Evolutionary conservation across 2,113 vertebrate species (phyloP).

Genomic region (Capra hircus): DNA sequence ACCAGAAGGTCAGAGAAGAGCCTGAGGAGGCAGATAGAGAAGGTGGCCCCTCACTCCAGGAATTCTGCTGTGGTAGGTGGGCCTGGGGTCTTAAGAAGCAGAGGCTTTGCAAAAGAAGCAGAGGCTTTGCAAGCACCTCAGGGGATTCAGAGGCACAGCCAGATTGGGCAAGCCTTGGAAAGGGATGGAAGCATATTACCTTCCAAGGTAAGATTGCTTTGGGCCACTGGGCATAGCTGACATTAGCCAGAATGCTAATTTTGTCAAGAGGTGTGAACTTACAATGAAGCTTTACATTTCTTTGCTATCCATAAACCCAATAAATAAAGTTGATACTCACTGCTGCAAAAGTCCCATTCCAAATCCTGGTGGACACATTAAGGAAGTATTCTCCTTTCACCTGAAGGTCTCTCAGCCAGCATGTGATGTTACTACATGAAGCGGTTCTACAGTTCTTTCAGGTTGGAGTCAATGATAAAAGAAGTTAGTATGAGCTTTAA

Average conservation of each 20-base stretch:
- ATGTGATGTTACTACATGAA: slow-evolving; percentile 84
- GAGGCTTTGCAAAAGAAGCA: background rate
- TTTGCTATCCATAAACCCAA: background rate
- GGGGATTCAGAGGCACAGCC: background rate
- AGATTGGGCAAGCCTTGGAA: background rate
- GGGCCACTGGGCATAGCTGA: background rate
- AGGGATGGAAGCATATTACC: no score
- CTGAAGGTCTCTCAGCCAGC: slow-evolving; percentile 84
- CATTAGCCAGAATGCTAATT: background rate
- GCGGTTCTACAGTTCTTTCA: slow-evolving; percentile 86
- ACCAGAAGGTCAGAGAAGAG: no score
- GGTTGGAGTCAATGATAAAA: background rate
- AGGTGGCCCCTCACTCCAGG: background rate
- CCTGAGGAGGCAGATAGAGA: background rate
- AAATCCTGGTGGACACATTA: slow-evolving; percentile 90
- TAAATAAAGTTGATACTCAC: slow-evolving; percentile 79
- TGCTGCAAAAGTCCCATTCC: slow-evolving; percentile 88
- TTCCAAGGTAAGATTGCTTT: background rate
- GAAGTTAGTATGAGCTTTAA: background rate
- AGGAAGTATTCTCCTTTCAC: slow-evolving; percentile 85
- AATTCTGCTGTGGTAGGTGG: background rate
- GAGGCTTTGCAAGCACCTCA: background rate
- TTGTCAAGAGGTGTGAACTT: background rate
- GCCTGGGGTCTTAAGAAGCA: background rate
- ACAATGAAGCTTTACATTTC: background rate